Evolutionary conservation across 64 coral and sea anemone genomes (phyloP).

Genomic region (Montipora cactus): DNA sequence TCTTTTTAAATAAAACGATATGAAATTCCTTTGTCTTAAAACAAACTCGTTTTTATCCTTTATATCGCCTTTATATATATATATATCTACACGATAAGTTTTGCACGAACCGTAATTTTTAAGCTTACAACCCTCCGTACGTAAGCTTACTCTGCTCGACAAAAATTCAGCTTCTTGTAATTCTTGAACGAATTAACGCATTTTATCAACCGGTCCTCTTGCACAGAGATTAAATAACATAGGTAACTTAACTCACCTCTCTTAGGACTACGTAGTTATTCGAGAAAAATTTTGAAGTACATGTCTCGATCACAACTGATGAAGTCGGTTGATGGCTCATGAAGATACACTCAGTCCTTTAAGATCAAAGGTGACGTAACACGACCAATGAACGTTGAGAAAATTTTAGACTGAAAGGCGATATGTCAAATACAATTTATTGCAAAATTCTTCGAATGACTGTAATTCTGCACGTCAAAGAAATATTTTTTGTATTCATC

Average conservation of each 20-base stretch:
- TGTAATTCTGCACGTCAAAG: not conserved
- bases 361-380: not conserved
- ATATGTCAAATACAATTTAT: not conserved
- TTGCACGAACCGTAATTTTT: no score
- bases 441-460: not conserved
- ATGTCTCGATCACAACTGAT: not conserved
- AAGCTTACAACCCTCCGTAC: no score
- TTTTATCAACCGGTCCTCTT: not conserved
- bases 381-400: conserved; percentile 1
- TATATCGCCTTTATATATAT: not conserved
- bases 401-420: not conserved
- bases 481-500: not conserved
- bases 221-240: not conserved
- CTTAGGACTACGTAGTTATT: not conserved
- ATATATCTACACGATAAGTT: not conserved
- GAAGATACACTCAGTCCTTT: not conserved
- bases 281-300: not conserved
- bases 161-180: not conserved
- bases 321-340: not conserved
- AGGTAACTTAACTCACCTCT: not conserved
- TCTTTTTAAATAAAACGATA: not conserved
- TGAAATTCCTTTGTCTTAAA: not conserved
- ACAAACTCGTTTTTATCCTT: not conserved
- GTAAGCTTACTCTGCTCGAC: not conserved
- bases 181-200: not conserved